A percentile compares a stretch with the other conserved stretches of the same genome.
These are phyloP conservation scores for Pelobates cultripes DNA, from an alignment of 2,797 vertebrate species.

Conservation along the genomic window DNA sequence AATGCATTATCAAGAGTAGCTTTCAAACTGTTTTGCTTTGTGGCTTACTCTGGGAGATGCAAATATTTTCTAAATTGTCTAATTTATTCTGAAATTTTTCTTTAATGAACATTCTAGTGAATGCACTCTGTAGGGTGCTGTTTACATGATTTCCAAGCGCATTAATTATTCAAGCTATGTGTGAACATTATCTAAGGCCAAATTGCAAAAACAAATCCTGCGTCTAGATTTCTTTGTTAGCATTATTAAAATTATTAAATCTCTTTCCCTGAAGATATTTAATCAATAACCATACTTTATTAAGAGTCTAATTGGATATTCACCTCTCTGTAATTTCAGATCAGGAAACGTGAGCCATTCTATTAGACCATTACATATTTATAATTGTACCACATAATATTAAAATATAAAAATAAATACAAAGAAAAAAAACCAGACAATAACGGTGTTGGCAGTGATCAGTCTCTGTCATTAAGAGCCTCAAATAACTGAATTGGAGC, in stretches of 20 bases:
- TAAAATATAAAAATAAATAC: too few relatives aligned
- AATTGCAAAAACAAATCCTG: not conserved
- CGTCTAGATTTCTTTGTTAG: not conserved
- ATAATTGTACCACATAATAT: too few relatives aligned
- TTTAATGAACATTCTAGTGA: slow-evolving; percentile 29
- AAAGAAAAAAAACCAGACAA: too few relatives aligned
- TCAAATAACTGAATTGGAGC: too few relatives aligned
- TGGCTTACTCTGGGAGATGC: slow-evolving; percentile 20
- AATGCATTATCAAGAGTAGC: not conserved
- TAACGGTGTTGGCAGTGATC: too few relatives aligned
- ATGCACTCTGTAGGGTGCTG: slow-evolving; percentile 31
- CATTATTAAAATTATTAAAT: not conserved
- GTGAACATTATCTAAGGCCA: slow-evolving; percentile 27
- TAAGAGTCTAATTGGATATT: too few relatives aligned
- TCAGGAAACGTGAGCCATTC: too few relatives aligned
- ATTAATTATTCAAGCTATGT: slow-evolving; percentile 30
- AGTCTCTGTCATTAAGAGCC: too few relatives aligned
- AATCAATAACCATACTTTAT: too few relatives aligned
- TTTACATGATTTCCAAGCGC: slow-evolving; percentile 3
- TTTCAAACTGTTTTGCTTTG: slow-evolving; percentile 14
- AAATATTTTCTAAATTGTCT: slow-evolving; percentile 41
- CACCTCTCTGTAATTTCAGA: too few relatives aligned
- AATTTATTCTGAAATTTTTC: slow-evolving; percentile 18
- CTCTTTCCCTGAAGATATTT: not conserved
- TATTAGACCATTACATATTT: too few relatives aligned